These are phyloP conservation scores for Uloborus diversus DNA, from an alignment of 1,140 invertebrate genomes.

Conservation along the genomic window DNA sequence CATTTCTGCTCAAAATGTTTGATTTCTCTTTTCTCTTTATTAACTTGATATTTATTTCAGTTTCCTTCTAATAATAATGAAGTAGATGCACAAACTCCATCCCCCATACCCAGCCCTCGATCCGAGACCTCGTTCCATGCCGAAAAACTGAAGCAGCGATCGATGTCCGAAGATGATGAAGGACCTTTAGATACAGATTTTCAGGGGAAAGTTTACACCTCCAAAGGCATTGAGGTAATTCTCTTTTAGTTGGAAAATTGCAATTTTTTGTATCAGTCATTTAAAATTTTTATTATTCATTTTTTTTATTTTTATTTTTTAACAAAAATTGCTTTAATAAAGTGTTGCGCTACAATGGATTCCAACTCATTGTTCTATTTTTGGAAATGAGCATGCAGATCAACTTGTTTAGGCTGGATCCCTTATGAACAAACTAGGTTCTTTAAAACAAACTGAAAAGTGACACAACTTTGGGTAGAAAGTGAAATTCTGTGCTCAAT, in stretches of 20 bases:
- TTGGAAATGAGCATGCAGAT: too few species aligned
- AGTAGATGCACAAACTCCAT: slow-evolving; percentile 31
- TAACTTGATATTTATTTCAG: too few species aligned
- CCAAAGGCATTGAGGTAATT: slow-evolving; percentile 78
- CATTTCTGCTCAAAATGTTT: too few species aligned
- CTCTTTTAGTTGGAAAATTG: neutral
- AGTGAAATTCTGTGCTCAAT: too few species aligned
- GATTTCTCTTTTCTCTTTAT: too few species aligned
- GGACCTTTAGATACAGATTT: slow-evolving; percentile 75
- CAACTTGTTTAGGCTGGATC: too few species aligned
- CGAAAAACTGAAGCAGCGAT: slow-evolving; percentile 42
- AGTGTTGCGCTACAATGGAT: too few species aligned
- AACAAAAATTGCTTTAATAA: too few species aligned
- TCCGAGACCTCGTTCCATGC: slow-evolving; percentile 14
- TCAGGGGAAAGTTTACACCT: slow-evolving; percentile 80
- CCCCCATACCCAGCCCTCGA: neutral
- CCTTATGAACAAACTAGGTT: too few species aligned
- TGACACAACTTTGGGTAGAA: too few species aligned
- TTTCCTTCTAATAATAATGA: slow-evolving; percentile 27
- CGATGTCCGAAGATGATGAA: slow-evolving; percentile 61
- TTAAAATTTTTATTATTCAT: neutral
- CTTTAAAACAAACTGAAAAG: too few species aligned
- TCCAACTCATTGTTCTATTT: too few species aligned
- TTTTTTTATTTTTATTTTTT: slow-evolving; percentile 17
- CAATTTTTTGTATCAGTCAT: neutral